Evolutionary conservation across 2,797 vertebrate genomes (phyloP), one percentile per base, ranked within the genome.

Genomic region (Epinephelus malabaricus): DNA sequence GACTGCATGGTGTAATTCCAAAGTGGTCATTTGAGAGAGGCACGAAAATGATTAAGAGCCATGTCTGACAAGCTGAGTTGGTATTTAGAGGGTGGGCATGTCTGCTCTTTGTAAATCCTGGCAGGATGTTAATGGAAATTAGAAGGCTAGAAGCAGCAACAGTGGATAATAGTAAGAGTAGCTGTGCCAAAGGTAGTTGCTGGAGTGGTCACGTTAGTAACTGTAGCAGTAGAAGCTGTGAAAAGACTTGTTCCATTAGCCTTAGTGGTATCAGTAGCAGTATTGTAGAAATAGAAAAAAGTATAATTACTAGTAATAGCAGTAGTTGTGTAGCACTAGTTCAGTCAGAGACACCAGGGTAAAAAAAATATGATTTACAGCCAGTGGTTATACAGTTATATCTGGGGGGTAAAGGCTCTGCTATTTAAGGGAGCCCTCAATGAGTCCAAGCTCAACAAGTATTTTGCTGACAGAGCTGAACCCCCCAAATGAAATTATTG

Each of bases 1-100:
- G 75, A 78, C 82, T 78, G 69, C 81, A 43, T 55, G 60, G 59
- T 79, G 56, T 69, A 65, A 64, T 82, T 73, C 75, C 59, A 72
- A 70, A 81, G 59, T 74, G 59, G 34, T 81, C 71, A 73, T 72
- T 78, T 79, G 62, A 77, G 50, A 60, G 60, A 80, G 18, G 43
- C 72, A 71, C 14, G 11, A 18, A 69, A 73, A 68, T 69, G 69
- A 87, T 74, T 79, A 46, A 69, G 21, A 77, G 67, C 47, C 62
- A 61, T 54, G 62, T 80, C 34, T 79, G 63, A 73, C 54, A 54
- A 61, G 71, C 23, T 21, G 40, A 62, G 54, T 55, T 82, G 61
- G 45, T 78, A 85, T 88, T 85, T 85, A 68, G 17, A 76, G 23
- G 54, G 43, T 12, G 23, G 53, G n/a, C 51, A 43, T 62, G 40